These are phyloP conservation scores for Aricia agestis DNA, from an alignment of 1,140 invertebrate species.

Conservation along the genomic window DNA sequence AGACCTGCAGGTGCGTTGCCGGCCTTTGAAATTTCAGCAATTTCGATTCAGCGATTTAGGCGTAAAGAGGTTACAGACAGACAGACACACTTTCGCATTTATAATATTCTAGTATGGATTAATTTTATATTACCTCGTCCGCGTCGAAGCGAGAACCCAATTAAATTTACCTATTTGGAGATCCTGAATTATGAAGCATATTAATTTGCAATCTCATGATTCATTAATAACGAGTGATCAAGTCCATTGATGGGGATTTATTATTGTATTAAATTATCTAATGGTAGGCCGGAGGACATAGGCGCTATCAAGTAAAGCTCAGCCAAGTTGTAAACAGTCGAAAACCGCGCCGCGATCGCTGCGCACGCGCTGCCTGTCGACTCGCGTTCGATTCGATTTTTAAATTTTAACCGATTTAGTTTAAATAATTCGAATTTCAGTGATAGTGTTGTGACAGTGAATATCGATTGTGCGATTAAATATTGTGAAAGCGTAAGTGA, in stretches of 20 bases:
- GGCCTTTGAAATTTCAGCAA: no score
- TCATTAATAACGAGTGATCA: background rate
- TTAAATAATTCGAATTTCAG: slow-evolving; percentile 9
- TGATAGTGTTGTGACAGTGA: slow-evolving; percentile 16
- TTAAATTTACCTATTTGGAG: background rate
- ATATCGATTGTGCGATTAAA: background rate
- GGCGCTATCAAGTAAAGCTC: slow-evolving; percentile 15
- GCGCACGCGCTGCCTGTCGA: slow-evolving; percentile 51
- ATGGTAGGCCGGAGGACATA: background rate
- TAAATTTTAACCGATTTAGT: slow-evolving; percentile 4
- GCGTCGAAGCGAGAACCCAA: no score
- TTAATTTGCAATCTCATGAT: background rate
- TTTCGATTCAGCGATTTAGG: no score
- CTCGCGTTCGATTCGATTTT: slow-evolving; percentile 28
- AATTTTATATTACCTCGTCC: no score
- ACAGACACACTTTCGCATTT: no score
- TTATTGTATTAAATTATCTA: background rate
- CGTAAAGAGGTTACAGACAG: no score
- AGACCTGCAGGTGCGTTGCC: no score
- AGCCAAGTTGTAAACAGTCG: slow-evolving; percentile 52
- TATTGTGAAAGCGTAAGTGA: background rate
- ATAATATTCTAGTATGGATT: no score
- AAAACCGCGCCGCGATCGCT: slow-evolving; percentile 54
- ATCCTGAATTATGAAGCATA: background rate
- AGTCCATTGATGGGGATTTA: background rate